These are phyloP conservation scores for Phenganax stokvisi DNA, from an alignment of 92 coral and sea anemone species.

Conservation along the genomic window DNA sequence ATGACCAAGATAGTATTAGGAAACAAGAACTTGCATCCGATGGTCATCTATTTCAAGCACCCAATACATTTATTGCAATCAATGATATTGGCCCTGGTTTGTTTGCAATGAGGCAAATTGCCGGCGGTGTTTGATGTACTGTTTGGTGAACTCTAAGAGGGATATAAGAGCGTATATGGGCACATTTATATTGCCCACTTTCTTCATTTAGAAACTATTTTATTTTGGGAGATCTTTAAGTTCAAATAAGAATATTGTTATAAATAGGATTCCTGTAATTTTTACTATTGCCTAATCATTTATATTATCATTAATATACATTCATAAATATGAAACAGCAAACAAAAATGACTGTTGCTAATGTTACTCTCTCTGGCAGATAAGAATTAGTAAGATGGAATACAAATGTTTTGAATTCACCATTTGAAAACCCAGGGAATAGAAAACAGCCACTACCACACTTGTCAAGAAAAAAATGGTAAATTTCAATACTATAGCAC, in stretches of 20 bases:
- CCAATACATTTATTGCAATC: background rate
- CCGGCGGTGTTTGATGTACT: background rate
- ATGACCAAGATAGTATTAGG: too few relatives aligned
- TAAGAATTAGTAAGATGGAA: too few relatives aligned
- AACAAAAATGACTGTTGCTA: background rate
- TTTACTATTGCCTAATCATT: background rate
- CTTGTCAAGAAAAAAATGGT: too few relatives aligned
- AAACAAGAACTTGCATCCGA: constrained; percentile 1
- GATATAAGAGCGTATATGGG: background rate
- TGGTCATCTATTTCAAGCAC: background rate
- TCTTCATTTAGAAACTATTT: background rate
- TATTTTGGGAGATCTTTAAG: background rate
- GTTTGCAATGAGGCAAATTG: background rate
- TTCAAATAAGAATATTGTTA: background rate
- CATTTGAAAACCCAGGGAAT: too few relatives aligned
- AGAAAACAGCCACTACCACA: too few relatives aligned
- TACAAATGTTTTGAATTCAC: too few relatives aligned
- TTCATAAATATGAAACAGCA: background rate
- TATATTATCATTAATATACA: background rate
- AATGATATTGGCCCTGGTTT: constrained; percentile 10
- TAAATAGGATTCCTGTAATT: background rate
- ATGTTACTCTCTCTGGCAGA: too few relatives aligned
- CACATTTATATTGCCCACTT: background rate
- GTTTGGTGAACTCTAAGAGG: constrained; percentile 15
- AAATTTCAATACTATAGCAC: too few relatives aligned